Percentiles rank a stretch among this genome's conserved stretches.
Conservation (phyloP, 2,113 vertebrate genomes). For the Pelmatolapia mariae region DNA sequence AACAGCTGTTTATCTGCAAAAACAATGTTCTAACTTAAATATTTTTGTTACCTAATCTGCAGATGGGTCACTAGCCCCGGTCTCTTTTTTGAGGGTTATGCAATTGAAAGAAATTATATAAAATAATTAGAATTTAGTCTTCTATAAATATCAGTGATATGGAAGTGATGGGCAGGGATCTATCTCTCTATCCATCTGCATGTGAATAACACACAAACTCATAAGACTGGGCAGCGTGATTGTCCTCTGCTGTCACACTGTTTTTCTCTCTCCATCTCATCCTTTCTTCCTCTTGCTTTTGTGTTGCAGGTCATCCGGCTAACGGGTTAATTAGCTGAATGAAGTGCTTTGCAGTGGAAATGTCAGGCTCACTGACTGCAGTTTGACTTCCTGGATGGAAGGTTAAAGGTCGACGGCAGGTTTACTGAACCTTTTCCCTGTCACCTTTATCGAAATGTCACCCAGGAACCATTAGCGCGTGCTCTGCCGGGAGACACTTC, state of each 20-base stretch:
- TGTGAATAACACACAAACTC: background rate
- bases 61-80: background rate
- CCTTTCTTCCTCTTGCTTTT: constrained; percentile 8
- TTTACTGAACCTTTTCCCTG: constrained; percentile 58
- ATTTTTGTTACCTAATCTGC: background rate
- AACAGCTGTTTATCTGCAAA: background rate
- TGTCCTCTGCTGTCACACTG: background rate
- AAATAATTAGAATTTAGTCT: background rate
- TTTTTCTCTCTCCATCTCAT: background rate
- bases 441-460: constrained; percentile 75
- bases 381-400: constrained; percentile 65
- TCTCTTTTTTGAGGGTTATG: background rate
- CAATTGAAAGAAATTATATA: background rate
- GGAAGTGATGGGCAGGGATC: background rate
- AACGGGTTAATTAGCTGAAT: constrained; percentile 72
- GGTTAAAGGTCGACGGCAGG: constrained; percentile 47
- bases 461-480: constrained; percentile 47
- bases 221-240: background rate
- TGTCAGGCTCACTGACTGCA: constrained; percentile 63
- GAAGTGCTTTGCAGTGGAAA: constrained; percentile 60
- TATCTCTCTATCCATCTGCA: background rate
- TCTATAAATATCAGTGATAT: background rate
- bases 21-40: background rate
- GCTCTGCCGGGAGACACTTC: background rate
- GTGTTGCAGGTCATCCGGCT: constrained; percentile 44